Evolutionary conservation across 1,140 invertebrate species (phyloP), one percentile per base, ranked within the genome.

Genomic region (Calephelis virginiensis): DNA sequence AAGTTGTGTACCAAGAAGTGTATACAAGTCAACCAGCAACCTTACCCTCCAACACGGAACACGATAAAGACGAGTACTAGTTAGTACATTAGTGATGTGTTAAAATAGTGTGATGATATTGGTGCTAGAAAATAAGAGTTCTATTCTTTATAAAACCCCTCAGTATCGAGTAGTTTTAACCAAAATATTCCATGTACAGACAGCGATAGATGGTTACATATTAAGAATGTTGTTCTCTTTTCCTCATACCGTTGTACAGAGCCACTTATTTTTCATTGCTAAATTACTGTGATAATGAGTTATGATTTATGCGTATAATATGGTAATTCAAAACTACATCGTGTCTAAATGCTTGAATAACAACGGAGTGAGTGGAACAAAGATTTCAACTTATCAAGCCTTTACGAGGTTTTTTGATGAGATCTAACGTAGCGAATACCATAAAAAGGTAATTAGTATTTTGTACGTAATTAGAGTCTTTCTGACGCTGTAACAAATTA

Each of bases 231-330:
- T 43, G 3, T 6, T 6, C 40, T 43, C 8, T 43, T 28, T 28
- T 3, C 28, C 28, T 9, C 40, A 9, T 43, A 43, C 73, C 66
- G 68, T 67, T 68, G 71, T 64, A 62, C 50, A 49, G 69, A 67
- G 71, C 73, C 64, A 71, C 67, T 78, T 74, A 77, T 76, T 78
- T 82, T 64, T 76, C 75, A 77, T 82, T 74, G 85, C 73, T 82
- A 83, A 85, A 84, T 84, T 77, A 63, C 73, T 73, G 78, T 74
- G 74, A 67, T 85, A 82, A 84, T 85, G 66, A 72, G 83, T 82
- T 74, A 78, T 79, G 81, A 81, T 79, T 79, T 80, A 74, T 77
- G 66, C 68, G 67, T 37, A 40, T 40, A 64, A 64, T 50, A 53
- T 64, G 49, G 37, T 53, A 50, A 40, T 50, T 43, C 5, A 43